phyloP scores from a whole-genome alignment of 23 tunicate species.

The Diplosoma virens region DNA sequence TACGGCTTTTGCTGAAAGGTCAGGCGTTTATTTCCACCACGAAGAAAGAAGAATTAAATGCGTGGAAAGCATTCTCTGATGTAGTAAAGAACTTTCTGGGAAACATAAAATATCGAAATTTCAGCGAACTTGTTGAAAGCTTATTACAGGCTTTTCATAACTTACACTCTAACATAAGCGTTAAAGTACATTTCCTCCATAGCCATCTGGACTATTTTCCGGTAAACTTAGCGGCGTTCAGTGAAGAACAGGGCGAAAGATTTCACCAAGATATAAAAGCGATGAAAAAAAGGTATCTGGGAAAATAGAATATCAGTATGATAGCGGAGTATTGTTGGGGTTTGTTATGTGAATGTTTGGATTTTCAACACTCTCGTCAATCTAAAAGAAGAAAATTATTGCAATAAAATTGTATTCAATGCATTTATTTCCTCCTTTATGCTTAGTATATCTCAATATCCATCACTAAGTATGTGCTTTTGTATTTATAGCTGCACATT shows the following conservation, averaged over 20 bases:
- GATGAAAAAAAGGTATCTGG: conserved; percentile 19
- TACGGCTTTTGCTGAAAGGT: conserved; percentile 1
- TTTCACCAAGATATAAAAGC: conserved; percentile 23
- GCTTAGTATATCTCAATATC: conserved; percentile 1
- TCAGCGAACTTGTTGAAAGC: conserved; percentile 20
- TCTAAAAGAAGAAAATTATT: conserved; percentile 19
- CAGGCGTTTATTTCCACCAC: not conserved
- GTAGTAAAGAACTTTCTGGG: conserved; percentile 23
- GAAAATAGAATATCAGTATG: conserved; percentile 19
- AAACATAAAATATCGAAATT: not conserved
- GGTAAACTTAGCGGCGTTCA: conserved; percentile 21
- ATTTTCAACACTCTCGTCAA: conserved; percentile 4
- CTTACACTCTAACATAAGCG: not conserved
- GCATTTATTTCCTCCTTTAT: not conserved
- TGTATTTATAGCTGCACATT: not conserved
- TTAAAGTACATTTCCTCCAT: conserved; percentile 27
- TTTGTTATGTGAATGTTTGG: not conserved
- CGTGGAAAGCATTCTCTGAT: conserved; percentile 21
- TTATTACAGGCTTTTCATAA: conserved; percentile 4
- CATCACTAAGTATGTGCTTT: conserved; percentile 1
- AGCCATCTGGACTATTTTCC: conserved; percentile 30
- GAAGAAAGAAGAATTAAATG: conserved; percentile 3
- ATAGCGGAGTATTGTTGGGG: conserved; percentile 30
- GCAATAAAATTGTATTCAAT: conserved; percentile 17
- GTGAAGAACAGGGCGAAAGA: conserved; percentile 32